Evolutionary conservation across 1,140 invertebrate genomes (phyloP).

Genomic region (Zaprionus africanus): DNA sequence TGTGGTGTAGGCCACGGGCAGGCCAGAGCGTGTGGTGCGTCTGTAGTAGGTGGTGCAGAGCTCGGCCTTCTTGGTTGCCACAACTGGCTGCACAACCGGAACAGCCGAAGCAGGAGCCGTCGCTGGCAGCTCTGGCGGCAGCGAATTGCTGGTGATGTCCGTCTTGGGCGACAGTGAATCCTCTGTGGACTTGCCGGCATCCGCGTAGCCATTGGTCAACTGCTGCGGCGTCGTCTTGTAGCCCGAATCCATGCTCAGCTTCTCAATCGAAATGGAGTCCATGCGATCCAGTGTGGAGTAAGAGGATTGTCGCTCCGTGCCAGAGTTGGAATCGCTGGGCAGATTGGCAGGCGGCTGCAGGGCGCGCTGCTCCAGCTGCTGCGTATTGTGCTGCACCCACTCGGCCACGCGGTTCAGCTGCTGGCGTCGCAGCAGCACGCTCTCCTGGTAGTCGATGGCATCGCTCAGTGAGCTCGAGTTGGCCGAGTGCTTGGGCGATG

Average conservation of each 20-base stretch:
- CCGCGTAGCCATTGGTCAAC: constrained; percentile 70
- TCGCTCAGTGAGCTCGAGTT: constrained; percentile 81
- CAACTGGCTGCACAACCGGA: not conserved
- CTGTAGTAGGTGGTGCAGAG: constrained; percentile 75
- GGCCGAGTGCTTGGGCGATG: constrained; percentile 68
- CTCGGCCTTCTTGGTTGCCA: constrained; percentile 54
- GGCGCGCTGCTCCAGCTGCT: constrained; percentile 71
- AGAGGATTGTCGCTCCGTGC: constrained; percentile 71
- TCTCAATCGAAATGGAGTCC: constrained; percentile 82
- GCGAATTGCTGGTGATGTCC: constrained; percentile 68
- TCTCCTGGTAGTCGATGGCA: constrained; percentile 80
- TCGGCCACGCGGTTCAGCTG: constrained; percentile 89
- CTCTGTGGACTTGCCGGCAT: constrained; percentile 71
- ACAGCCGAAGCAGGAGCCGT: not conserved
- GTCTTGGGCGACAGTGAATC: constrained; percentile 75
- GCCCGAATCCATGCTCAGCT: constrained; percentile 79
- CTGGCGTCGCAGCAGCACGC: constrained; percentile 85
- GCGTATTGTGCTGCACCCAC: constrained; percentile 87
- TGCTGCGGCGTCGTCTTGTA: constrained; percentile 82
- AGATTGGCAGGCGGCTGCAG: constrained; percentile 58
- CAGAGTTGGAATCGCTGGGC: constrained; percentile 71
- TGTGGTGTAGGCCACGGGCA: constrained; percentile 77
- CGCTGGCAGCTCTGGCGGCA: constrained; percentile 41
- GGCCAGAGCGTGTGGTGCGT: constrained; percentile 73
- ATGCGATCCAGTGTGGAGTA: constrained; percentile 78